A percentile compares a stretch with the other conserved stretches of the same genome.
These are phyloP conservation scores for Himantopus leucocephalus DNA, from an alignment of 2,113 vertebrate species.

Conservation along the genomic window DNA sequence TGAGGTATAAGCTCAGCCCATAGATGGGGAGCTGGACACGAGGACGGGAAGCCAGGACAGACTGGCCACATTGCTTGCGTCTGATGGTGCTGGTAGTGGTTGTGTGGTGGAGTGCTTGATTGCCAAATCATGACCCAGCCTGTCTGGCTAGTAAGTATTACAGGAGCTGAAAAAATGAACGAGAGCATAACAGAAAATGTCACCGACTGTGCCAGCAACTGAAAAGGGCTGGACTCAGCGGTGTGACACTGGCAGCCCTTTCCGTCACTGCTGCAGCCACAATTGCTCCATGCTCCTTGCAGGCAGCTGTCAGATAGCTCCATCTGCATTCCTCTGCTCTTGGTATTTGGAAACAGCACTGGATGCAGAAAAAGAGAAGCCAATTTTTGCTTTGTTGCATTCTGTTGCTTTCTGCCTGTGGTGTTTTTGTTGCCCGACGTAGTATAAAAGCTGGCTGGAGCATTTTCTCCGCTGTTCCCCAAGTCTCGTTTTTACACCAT, in stretches of 20 bases:
- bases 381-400: neutral
- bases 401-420: neutral
- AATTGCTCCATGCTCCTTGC: neutral
- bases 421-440: neutral
- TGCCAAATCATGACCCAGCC: neutral
- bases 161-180: neutral
- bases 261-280: neutral
- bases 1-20: neutral
- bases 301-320: neutral
- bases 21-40: neutral
- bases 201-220: neutral
- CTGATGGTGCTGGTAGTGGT: neutral
- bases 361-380: neutral
- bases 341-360: neutral
- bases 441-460: neutral
- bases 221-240: neutral
- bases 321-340: neutral
- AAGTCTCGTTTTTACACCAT: neutral
- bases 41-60: neutral
- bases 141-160: neutral
- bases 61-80: rapidly evolving
- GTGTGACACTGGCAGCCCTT: neutral
- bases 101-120: neutral
- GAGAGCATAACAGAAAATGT: neutral
- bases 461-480: neutral